Conservation (phyloP, 30 jellyfish, hydroid and myxozoan genomes). For the Catostylus mosaicus region DNA sequence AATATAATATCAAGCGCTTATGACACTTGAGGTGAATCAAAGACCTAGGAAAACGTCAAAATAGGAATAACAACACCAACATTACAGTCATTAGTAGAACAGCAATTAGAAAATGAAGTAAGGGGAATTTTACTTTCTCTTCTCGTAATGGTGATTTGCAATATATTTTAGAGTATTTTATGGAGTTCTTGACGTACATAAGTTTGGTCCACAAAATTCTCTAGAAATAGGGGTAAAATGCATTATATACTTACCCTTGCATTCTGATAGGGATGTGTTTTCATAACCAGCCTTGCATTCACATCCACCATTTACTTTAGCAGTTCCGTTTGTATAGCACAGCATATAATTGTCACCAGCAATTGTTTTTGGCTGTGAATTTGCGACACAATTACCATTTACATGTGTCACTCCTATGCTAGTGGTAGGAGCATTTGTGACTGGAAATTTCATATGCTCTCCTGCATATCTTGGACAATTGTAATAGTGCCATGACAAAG, state of each 20-base stretch:
- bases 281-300: background rate
- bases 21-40: too few relatives aligned
- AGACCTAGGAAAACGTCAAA: too few relatives aligned
- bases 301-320: background rate
- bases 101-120: too few relatives aligned
- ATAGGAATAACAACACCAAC: too few relatives aligned
- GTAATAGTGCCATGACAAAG: background rate
- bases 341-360: background rate
- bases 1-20: too few relatives aligned
- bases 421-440: background rate
- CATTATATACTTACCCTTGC: background rate
- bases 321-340: background rate
- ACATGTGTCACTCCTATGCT: background rate
- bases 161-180: too few relatives aligned
- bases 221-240: too few relatives aligned
- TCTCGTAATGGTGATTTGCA: too few relatives aligned
- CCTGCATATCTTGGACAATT: background rate
- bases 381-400: background rate
- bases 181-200: too few relatives aligned
- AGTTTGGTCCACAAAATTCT: too few relatives aligned
- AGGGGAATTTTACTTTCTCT: too few relatives aligned
- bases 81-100: too few relatives aligned
- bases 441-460: background rate
- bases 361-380: background rate
- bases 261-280: background rate